These are phyloP conservation scores for Helicolenus hilgendorfi DNA, from an alignment of 2,797 vertebrate species.

Conservation along the genomic window DNA sequence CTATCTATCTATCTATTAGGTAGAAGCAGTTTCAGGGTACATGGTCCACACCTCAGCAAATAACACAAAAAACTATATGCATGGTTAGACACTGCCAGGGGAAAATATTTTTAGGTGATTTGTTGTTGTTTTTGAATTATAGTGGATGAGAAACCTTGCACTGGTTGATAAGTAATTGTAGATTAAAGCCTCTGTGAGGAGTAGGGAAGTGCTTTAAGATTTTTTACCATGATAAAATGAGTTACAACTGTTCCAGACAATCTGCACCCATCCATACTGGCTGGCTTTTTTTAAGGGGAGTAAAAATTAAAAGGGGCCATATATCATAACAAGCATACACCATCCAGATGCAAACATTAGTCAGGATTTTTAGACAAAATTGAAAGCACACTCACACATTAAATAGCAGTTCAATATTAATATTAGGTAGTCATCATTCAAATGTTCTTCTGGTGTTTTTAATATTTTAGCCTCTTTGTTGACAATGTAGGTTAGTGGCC, in stretches of 20 bases:
- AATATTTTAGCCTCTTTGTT: conserved; percentile 11
- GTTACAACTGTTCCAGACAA: not conserved
- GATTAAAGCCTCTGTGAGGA: not conserved
- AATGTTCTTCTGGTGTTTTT: not conserved
- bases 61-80: not conserved
- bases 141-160: not conserved
- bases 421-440: not conserved
- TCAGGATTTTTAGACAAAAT: not conserved
- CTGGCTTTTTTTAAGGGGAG: not conserved
- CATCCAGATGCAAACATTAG: not conserved
- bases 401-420: not conserved
- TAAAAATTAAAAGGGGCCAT: not conserved
- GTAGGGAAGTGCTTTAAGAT: not conserved
- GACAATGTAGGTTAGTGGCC: conserved; percentile 32
- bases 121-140: not conserved
- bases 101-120: not conserved
- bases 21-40: not conserved
- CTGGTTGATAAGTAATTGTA: not conserved
- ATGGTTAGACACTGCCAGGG: not conserved
- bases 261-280: not conserved
- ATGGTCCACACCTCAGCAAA: not conserved
- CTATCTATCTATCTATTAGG: rapidly evolving
- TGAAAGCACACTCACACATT: not conserved
- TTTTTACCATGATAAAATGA: conserved; percentile 14
- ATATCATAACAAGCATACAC: not conserved